Evolutionary conservation across 2,113 vertebrate species (phyloP), one percentile per base, ranked within the genome.

Genomic region (Chroicocephalus ridibundus): DNA sequence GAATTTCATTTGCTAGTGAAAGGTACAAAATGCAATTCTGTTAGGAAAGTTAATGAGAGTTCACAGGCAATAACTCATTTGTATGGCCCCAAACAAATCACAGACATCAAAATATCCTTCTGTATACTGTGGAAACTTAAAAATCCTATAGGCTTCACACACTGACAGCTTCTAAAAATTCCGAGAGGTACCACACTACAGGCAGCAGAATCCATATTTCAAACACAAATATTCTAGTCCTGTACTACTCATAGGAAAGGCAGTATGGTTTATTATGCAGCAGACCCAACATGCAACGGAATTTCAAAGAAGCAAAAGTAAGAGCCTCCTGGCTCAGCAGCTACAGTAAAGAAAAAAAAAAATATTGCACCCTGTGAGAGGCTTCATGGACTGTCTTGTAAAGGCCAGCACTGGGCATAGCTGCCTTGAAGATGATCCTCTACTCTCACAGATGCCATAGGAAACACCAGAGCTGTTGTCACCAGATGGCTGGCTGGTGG

Each of bases 381-480:
- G 19, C 27, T 77, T 38, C 44, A 40, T 4, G 2, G 15, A 12
- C 31, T 55, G 6, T 18, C 27, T 64, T 46, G 47, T 42, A 68
- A 71, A 71, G 47, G 14, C 13, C 76, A 58, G 27, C 44, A 31
- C 36, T 13, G 18, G 54, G 20, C 42, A 47, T 3, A 58, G 24
- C 11, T 77, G 57, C 27, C 65, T 44, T 75, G 25, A 42, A 57
- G 34, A 29, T 26, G 36, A 65, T 22, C 31, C 42, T 82, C 4
- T 3, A 2, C 18, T 21, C 31, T 26, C 1, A 0, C 34, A 49
- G 25, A 4, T n/a, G 21, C 24, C 47, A 15, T 9, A 46, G 62
- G 36, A 22, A 65, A 24, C 1, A 69, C 29, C 40, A 58, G 44
- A 5, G 2, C 4, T 69, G 25, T n/a, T 26, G 17, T 16, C 54